Evolutionary conservation across 1,140 invertebrate species (phyloP).

Genomic region (Pollicipes pollicipes): DNA sequence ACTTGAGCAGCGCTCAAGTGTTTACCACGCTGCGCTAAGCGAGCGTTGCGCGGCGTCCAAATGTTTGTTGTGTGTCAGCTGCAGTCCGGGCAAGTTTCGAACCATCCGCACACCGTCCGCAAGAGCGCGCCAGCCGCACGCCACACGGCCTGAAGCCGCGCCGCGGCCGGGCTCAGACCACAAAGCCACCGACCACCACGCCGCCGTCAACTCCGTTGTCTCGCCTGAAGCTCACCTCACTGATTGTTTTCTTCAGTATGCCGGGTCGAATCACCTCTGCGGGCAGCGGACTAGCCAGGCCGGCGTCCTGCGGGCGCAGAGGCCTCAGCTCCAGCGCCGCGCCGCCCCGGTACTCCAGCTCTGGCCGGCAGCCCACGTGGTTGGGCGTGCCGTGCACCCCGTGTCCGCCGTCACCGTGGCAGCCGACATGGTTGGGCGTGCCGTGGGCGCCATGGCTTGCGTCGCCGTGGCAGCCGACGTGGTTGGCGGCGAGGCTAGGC

Average conservation of each 20-base stretch:
- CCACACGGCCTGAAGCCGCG: no score
- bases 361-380: no score
- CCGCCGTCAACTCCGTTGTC: neutral
- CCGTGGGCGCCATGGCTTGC: neutral
- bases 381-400: no score
- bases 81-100: no score
- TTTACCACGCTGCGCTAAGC: no score
- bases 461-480: neutral
- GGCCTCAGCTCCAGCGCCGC: neutral
- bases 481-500: neutral
- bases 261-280: neutral
- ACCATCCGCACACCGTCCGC: no score
- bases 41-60: no score
- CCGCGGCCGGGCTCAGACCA: no score
- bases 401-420: neutral
- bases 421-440: neutral
- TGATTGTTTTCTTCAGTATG: constrained; percentile 1
- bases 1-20: no score
- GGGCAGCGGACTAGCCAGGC: neutral
- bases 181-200: neutral
- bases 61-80: no score
- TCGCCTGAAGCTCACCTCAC: neutral
- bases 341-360: neutral
- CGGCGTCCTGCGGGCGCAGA: neutral
- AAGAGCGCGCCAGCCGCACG: no score